Evolutionary conservation across 2,113 vertebrate genomes (phyloP).

Genomic region (Stercorarius parasiticus): DNA sequence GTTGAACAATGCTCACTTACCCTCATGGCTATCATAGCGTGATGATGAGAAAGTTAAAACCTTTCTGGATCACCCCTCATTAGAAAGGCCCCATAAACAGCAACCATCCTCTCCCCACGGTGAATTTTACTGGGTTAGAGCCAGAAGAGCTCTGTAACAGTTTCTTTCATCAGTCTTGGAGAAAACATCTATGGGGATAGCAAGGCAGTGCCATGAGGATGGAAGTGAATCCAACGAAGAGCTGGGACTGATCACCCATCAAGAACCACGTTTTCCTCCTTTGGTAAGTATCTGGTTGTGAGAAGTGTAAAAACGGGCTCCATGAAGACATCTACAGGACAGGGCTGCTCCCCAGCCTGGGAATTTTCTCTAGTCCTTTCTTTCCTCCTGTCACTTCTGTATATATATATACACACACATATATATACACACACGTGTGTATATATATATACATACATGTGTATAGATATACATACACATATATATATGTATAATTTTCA

Average conservation of each 20-base stretch:
- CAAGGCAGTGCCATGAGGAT: neutral
- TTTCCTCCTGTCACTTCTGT: neutral
- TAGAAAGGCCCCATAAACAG: neutral
- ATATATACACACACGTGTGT: neutral
- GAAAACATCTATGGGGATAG: neutral
- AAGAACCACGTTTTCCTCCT: neutral
- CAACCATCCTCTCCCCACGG: neutral
- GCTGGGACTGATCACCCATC: neutral
- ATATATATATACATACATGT: neutral
- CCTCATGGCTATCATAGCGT: neutral
- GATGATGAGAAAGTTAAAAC: neutral
- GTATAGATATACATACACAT: no score
- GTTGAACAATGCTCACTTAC: neutral
- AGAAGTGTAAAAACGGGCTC: neutral
- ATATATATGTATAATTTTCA: neutral
- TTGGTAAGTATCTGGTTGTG: neutral
- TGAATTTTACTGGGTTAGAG: neutral
- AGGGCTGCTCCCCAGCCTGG: neutral
- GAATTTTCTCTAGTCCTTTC: neutral
- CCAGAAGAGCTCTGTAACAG: neutral
- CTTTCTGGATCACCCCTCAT: neutral
- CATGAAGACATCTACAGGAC: neutral
- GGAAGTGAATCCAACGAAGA: neutral
- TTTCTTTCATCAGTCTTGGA: neutral
- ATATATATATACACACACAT: no score